These are phyloP conservation scores for Etheostoma nigrum DNA, from an alignment of 2,797 vertebrate genomes.

Conservation along the genomic window DNA sequence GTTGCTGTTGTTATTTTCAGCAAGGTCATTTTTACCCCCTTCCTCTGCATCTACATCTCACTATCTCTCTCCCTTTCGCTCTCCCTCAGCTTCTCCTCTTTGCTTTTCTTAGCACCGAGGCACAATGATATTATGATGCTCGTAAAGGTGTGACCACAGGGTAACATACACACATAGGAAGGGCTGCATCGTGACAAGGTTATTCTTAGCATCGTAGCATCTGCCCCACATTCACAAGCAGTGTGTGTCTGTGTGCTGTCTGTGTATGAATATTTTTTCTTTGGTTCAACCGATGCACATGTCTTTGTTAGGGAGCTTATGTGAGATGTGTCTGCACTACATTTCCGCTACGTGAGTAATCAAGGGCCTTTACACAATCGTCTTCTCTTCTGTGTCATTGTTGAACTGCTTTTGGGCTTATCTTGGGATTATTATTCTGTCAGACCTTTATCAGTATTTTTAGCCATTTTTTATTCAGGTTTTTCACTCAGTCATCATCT, in stretches of 20 bases:
- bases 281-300: constrained; percentile 32
- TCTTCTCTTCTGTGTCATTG: constrained; percentile 58
- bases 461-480: constrained; percentile 58
- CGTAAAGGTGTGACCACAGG: constrained; percentile 60
- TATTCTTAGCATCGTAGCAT: constrained; percentile 31
- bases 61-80: constrained; percentile 18
- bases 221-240: constrained; percentile 26
- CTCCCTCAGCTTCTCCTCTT: constrained; percentile 25
- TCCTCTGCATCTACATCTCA: constrained; percentile 18
- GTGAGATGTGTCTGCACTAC: constrained; percentile 16
- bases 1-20: constrained; percentile 85
- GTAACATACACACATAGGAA: constrained; percentile 52
- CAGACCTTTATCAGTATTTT: constrained; percentile 71
- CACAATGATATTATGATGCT: constrained; percentile 54
- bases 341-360: constrained; percentile 53
- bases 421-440: constrained; percentile 70
- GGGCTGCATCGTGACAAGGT: constrained; percentile 53
- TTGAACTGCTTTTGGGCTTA: constrained; percentile 70
- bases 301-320: constrained; percentile 48
- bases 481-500: constrained; percentile 66
- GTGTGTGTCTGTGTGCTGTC: constrained; percentile 27
- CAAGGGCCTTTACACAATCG: constrained; percentile 39
- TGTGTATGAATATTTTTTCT: not conserved
- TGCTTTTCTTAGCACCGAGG: constrained; percentile 18
- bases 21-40: constrained; percentile 82